Evolutionary conservation across 2,888 invertebrate species (phyloP).

Genomic region (Fissipunctia ypsillon): DNA sequence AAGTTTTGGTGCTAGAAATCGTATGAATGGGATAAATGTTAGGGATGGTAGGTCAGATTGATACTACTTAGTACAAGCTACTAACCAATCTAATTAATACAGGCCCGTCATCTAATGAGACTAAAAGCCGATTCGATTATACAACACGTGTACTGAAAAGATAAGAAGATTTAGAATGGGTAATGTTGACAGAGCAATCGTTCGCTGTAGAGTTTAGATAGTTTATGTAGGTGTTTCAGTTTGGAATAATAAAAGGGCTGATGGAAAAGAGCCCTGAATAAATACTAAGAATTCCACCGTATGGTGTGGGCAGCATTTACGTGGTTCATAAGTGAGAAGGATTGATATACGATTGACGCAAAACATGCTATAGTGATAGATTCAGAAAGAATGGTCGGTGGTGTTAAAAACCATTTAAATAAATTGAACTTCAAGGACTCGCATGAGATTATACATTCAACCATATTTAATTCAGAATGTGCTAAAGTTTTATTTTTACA

Average conservation of each 20-base stretch:
- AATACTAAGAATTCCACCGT: slow-evolving; percentile 43
- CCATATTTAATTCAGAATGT: slow-evolving; percentile 9
- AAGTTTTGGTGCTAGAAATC: not conserved
- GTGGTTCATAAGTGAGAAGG: slow-evolving; percentile 36
- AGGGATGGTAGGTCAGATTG: not conserved
- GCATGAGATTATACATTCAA: slow-evolving; percentile 10
- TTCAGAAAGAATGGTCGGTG: slow-evolving; percentile 7
- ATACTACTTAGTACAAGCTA: not conserved
- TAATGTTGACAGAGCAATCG: slow-evolving; percentile 25
- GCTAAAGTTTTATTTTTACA: slow-evolving; percentile 38
- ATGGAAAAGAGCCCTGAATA: slow-evolving; percentile 45
- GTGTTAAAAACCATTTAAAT: slow-evolving; percentile 36
- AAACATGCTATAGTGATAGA: slow-evolving; percentile 43
- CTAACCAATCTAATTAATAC: not conserved
- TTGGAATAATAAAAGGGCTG: slow-evolving; percentile 42
- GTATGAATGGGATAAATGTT: too few relatives aligned
- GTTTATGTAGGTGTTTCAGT: slow-evolving; percentile 15
- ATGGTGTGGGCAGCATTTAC: slow-evolving; percentile 37
- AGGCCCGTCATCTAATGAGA: not conserved
- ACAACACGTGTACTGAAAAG: not conserved
- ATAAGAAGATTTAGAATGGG: not conserved
- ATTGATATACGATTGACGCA: slow-evolving; percentile 41
- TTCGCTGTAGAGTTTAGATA: not conserved
- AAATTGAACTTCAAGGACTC: slow-evolving; percentile 32
- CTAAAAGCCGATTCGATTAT: not conserved